These are phyloP conservation scores for Bambusicola thoracicus DNA, from an alignment of 2,113 vertebrate genomes.

Conservation along the genomic window DNA sequence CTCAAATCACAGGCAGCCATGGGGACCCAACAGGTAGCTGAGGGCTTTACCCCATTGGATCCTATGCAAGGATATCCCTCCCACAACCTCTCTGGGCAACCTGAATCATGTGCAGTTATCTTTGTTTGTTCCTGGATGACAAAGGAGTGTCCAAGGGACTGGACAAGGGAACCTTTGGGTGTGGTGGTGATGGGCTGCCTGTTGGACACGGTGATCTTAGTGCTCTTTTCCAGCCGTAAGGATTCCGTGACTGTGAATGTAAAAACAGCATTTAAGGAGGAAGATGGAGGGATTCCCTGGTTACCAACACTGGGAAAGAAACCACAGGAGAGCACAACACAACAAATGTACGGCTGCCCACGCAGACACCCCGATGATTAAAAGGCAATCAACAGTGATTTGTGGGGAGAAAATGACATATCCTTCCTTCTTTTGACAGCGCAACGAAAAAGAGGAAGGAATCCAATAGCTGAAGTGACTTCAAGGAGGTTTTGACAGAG, in stretches of 20 bases:
- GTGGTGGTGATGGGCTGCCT: too few species aligned
- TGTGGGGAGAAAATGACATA: not conserved
- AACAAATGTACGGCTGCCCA: not conserved
- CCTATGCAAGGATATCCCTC: not conserved
- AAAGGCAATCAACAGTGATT: not conserved
- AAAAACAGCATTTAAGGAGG: fast-evolving
- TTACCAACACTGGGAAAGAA: not conserved
- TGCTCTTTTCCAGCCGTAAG: too few species aligned
- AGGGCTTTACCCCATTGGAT: not conserved
- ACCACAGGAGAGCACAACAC: not conserved
- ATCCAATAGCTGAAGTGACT: not conserved
- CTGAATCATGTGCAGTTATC: fast-evolving
- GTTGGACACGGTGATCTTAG: too few species aligned
- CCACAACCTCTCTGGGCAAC: not conserved
- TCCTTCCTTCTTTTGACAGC: fast-evolving
- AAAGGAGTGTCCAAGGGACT: not conserved
- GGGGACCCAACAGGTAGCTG: not conserved
- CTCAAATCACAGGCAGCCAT: not conserved
- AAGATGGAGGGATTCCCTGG: not conserved
- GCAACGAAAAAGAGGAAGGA: not conserved
- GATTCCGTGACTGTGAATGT: not conserved
- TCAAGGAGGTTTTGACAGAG: not conserved
- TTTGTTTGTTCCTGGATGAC: not conserved
- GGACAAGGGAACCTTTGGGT: not conserved
- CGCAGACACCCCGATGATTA: not conserved